A percentile compares a stretch with the other conserved stretches of the same genome.
Evolutionary conservation across 2,888 invertebrate species (phyloP).

Genomic region (Boloria euphrosyne): DNA sequence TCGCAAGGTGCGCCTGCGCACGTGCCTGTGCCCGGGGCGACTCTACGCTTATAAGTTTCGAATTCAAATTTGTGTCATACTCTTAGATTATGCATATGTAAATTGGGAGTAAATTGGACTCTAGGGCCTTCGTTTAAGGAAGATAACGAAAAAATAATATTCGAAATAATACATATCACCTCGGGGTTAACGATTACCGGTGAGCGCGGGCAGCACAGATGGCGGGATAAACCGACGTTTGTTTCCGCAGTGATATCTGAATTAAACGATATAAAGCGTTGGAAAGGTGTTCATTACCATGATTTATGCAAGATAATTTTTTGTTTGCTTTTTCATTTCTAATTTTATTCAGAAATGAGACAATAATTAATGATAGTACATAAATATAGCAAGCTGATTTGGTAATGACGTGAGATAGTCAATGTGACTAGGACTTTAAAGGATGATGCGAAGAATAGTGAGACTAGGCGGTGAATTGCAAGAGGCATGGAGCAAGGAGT

Average conservation of each 20-base stretch:
- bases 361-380: constrained; percentile 21
- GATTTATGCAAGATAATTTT: constrained; percentile 80
- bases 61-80: constrained; percentile 80
- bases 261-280: constrained; percentile 80
- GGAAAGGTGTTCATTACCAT: constrained; percentile 82
- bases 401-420: neutral
- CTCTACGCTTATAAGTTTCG: constrained; percentile 70
- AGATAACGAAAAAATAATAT: constrained; percentile 77
- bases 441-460: constrained; percentile 44
- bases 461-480: constrained; percentile 42
- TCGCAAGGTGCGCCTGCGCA: constrained; percentile 79
- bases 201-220: constrained; percentile 80
- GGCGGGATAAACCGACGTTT: constrained; percentile 81
- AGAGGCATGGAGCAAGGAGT: constrained; percentile 29
- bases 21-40: constrained; percentile 75
- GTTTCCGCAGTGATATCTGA: constrained; percentile 83
- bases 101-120: constrained; percentile 69
- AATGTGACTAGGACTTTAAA: constrained; percentile 6
- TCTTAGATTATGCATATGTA: constrained; percentile 56
- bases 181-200: constrained; percentile 82
- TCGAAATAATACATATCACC: constrained; percentile 83
- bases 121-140: constrained; percentile 67
- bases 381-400: constrained; percentile 29
- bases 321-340: constrained; percentile 49
- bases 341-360: constrained; percentile 24